A percentile compares a stretch with the other conserved stretches of the same genome.
Conservation (phyloP, 1,140 invertebrate species). For the Leptopilina boulardi region DNA sequence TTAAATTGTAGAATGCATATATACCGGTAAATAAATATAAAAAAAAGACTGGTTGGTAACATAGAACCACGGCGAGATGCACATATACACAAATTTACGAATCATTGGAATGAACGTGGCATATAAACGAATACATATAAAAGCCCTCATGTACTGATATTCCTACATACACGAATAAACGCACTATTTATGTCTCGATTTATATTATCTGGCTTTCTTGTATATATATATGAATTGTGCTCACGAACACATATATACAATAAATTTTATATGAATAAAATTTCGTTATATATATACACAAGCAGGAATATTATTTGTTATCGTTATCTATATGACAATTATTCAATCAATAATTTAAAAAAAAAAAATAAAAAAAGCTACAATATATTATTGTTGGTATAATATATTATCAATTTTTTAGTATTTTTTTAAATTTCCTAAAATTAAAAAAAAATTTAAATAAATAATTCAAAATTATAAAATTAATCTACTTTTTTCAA, state of each 20-base stretch:
- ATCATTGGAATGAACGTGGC: not conserved
- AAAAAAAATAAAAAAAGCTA: no score
- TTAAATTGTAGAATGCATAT: slow-evolving; percentile 64
- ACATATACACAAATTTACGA: slow-evolving; percentile 7
- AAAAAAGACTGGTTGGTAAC: slow-evolving; percentile 56
- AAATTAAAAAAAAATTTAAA: no score
- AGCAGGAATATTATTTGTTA: no score
- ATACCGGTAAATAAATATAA: slow-evolving; percentile 71
- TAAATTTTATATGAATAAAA: not conserved
- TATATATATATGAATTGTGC: slow-evolving; percentile 28
- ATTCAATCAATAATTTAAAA: no score
- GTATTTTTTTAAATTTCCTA: no score
- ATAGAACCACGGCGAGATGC: not conserved
- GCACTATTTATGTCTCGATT: slow-evolving; percentile 38
- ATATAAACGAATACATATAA: slow-evolving; percentile 18
- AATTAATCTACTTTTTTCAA: no score
- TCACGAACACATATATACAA: slow-evolving; percentile 25
- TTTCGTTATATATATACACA: no score
- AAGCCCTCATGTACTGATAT: not conserved
- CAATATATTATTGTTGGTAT: no score
- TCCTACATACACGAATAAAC: not conserved
- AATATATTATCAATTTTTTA: no score
- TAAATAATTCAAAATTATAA: no score
- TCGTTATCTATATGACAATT: no score
- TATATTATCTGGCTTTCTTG: slow-evolving; percentile 44